phyloP scores from a whole-genome alignment of 2,888 invertebrate species.

The Nemotelus pantherinus region DNA sequence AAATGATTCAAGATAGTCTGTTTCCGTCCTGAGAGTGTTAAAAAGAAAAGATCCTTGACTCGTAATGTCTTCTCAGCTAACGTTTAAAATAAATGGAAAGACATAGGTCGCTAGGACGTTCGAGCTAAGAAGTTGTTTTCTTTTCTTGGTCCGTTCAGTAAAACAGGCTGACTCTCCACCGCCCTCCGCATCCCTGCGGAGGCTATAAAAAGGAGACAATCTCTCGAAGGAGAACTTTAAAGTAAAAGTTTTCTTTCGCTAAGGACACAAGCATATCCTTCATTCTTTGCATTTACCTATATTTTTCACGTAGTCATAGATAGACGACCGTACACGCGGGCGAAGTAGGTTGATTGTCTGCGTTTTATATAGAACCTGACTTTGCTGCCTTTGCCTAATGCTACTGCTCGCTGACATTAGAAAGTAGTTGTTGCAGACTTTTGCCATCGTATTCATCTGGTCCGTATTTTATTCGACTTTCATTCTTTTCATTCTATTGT shows the following conservation, averaged over 20 bases:
- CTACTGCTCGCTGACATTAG: slow-evolving; percentile 24
- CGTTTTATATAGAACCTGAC: slow-evolving; percentile 8
- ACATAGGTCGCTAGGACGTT: slow-evolving; percentile 1
- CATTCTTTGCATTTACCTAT: neutral
- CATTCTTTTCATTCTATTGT: slow-evolving; percentile 19
- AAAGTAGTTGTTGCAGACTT: slow-evolving; percentile 24
- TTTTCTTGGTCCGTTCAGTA: neutral
- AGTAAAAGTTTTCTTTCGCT: slow-evolving; percentile 16
- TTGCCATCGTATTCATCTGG: neutral
- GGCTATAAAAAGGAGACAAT: slow-evolving; percentile 13
- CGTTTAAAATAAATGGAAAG: neutral
- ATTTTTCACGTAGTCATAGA: too few relatives aligned
- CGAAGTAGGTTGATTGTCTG: too few relatives aligned
- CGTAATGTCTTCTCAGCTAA: too few relatives aligned
- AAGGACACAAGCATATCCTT: slow-evolving; percentile 16
- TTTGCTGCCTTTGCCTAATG: neutral
- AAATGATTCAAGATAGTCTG: too few relatives aligned
- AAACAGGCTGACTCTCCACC: neutral
- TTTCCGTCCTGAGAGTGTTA: too few relatives aligned
- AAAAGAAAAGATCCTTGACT: too few relatives aligned
- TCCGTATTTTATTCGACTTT: slow-evolving; percentile 14
- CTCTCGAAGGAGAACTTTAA: slow-evolving; percentile 23
- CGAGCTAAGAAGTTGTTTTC: slow-evolving; percentile 19
- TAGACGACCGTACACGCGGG: too few relatives aligned
- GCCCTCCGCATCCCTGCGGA: slow-evolving; percentile 15